Base-by-base conservation (phyloP, 1,140 invertebrate genomes). In the Ectropis grisescens region DNA sequence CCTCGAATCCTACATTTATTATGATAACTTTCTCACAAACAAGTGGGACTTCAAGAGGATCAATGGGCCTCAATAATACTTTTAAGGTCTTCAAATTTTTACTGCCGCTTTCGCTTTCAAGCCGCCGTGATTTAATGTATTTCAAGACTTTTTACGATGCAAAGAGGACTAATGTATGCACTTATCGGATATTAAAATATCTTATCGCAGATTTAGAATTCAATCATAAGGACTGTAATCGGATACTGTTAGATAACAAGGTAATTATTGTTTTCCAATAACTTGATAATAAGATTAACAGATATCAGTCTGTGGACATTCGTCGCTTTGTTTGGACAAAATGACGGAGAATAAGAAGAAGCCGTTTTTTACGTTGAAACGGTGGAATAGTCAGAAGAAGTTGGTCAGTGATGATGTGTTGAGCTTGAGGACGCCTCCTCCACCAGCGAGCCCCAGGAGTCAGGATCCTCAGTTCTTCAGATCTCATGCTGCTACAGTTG, bases 291-390 rank as follows among this genome's bases (percentile, higher is more conserved):
- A n/a, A n/a, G n/a, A n/a, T n/a, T n/a, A n/a, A n/a, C n/a, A n/a
- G n/a, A n/a, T n/a, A n/a, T n/a, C n/a, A n/a, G n/a, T n/a, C n/a
- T n/a, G n/a, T n/a, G n/a, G n/a, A n/a, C n/a, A n/a, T n/a, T n/a
- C n/a, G n/a, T n/a, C n/a, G n/a, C n/a, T n/a, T n/a, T n/a, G n/a
- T n/a, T n/a, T n/a, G n/a, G n/a, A n/a, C n/a, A n/a, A n/a, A 19
- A 79, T 80, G 75, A 52, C 62, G 22, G 69, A 80, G 11, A 80
- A 70, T 40, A 80, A 67, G 33, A 79, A 72, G 23, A 74, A 62
- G 2, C 45, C 53, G 5, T 67, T 80, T 30, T 74, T 79, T 40
- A 62, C 41, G 15, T 36, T 74, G 11, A 80, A 67, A 29, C 41
- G 67, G 15, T 69, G 58, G 58, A 64, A 66, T 12, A 66, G 66